A percentile compares a stretch with the other conserved stretches of the same genome.
These are phyloP conservation scores for Sipha flava DNA, from an alignment of 1,140 invertebrate genomes.

Conservation along the genomic window DNA sequence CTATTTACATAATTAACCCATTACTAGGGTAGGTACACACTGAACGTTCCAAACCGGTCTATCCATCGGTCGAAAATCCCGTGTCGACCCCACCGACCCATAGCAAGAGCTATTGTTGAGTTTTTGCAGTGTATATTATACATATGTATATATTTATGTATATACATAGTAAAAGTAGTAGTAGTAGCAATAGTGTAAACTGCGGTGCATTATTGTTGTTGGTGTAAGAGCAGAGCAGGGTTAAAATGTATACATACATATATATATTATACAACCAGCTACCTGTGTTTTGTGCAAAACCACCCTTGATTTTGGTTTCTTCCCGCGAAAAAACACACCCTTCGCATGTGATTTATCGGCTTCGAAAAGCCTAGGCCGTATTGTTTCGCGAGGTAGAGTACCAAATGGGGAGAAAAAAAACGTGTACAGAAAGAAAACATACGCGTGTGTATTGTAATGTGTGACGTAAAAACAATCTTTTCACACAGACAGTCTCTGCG, in stretches of 20 bases:
- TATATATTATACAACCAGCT: not conserved
- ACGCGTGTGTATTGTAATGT: slow-evolving; percentile 14
- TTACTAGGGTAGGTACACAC: not conserved
- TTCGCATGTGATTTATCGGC: slow-evolving; percentile 20
- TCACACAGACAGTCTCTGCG: not conserved
- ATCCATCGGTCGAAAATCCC: slow-evolving; percentile 9
- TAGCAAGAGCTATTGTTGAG: not conserved
- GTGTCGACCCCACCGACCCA: not conserved
- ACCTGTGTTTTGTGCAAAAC: slow-evolving; percentile 28
- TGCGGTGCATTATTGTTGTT: slow-evolving; percentile 1
- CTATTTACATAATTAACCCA: slow-evolving; percentile 24
- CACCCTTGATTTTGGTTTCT: slow-evolving; percentile 28
- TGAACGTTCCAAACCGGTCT: slow-evolving; percentile 1
- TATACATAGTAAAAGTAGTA: not conserved
- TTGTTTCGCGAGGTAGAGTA: not conserved
- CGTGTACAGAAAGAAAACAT: slow-evolving; percentile 17
- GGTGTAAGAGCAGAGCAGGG: not conserved
- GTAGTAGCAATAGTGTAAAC: not conserved
- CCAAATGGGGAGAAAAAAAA: not conserved
- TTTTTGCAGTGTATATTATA: not conserved
- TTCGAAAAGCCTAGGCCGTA: slow-evolving; percentile 2
- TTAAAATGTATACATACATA: not conserved
- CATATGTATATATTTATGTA: no score
- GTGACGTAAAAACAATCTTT: slow-evolving; percentile 22
- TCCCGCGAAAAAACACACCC: slow-evolving; percentile 27